phyloP scores from a whole-genome alignment of 2,888 invertebrate genomes.

The Ceriagrion tenellum region DNA sequence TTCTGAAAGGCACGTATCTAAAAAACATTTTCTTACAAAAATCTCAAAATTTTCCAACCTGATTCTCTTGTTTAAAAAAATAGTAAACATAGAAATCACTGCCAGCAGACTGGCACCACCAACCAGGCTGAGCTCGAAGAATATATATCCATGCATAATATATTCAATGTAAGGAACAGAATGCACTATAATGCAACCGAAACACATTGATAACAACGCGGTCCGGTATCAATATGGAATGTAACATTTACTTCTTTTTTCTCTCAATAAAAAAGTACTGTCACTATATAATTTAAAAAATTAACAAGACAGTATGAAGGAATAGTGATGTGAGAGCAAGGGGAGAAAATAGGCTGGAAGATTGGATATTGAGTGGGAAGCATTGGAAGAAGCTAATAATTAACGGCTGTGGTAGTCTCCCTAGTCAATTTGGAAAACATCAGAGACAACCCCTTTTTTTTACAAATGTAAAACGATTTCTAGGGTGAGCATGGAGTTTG shows the following conservation, averaged over 20 bases:
- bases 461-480: conserved; percentile 44
- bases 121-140: conserved; percentile 67
- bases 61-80: conserved; percentile 68
- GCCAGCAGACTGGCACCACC: conserved; percentile 62
- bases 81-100: conserved; percentile 68
- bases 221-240: conserved; percentile 63
- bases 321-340: conserved; percentile 51
- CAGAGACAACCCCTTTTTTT: conserved; percentile 29
- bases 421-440: conserved; percentile 38
- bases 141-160: conserved; percentile 63
- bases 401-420: conserved; percentile 54
- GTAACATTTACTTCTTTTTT: conserved; percentile 52
- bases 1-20: conserved; percentile 70
- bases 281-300: conserved; percentile 51
- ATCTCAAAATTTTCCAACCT: conserved; percentile 69
- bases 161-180: conserved; percentile 63
- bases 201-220: conserved; percentile 47
- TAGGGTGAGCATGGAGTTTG: conserved; percentile 28
- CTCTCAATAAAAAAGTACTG: conserved; percentile 57
- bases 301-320: conserved; percentile 59
- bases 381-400: conserved; percentile 56
- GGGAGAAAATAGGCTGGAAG: conserved; percentile 45
- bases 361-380: conserved; percentile 57
- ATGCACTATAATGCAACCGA: conserved; percentile 67
- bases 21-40: conserved; percentile 69